Evolutionary conservation across 2,113 vertebrate genomes (phyloP).

Genomic region (Rhinopomastus cyanomelas): DNA sequence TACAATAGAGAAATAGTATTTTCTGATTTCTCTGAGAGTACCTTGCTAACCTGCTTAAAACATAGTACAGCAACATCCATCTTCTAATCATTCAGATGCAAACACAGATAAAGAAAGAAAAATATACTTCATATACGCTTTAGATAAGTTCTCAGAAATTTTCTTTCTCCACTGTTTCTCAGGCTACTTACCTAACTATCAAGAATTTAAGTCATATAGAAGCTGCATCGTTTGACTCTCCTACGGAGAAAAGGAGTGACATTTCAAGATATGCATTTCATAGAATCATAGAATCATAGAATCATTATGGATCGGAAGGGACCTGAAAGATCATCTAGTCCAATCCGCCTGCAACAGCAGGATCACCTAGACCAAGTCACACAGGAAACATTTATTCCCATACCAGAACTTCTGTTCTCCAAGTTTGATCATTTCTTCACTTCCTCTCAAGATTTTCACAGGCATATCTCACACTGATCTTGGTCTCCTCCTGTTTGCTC

Average conservation of each 20-base stretch:
- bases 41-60: not conserved
- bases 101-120: not conserved
- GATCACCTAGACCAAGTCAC: no score
- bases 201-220: not conserved
- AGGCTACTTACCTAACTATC: not conserved
- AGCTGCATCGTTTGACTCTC: not conserved
- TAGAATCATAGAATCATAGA: no score
- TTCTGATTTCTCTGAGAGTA: not conserved
- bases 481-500: not conserved
- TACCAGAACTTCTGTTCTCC: not conserved
- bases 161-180: not conserved
- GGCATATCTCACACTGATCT: accelerated
- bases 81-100: not conserved
- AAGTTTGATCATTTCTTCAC: not conserved
- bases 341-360: no score
- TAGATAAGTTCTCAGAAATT: not conserved
- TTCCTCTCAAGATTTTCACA: not conserved
- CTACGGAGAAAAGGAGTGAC: not conserved
- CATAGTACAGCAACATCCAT: not conserved
- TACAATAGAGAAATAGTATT: not conserved
- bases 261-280: not conserved
- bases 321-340: no score
- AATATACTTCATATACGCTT: not conserved
- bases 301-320: no score
- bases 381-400: not conserved